These are phyloP conservation scores for Aporophyla lueneburgensis DNA, from an alignment of 2,888 invertebrate species.

Conservation along the genomic window DNA sequence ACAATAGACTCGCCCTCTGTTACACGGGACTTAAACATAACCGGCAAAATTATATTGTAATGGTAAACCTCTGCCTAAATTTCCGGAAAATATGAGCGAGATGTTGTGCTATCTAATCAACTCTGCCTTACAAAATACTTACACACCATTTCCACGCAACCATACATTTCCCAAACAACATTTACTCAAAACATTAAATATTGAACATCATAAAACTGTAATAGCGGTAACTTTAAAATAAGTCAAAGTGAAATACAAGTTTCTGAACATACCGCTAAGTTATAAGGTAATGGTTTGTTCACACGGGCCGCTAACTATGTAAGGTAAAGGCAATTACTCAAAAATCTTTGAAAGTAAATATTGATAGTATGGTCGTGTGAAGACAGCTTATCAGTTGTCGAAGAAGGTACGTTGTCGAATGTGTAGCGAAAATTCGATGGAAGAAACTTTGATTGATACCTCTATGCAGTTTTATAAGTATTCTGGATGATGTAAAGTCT, in stretches of 20 bases:
- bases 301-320: conserved; percentile 61
- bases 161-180: conserved; percentile 18
- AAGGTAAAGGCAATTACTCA: conserved; percentile 80
- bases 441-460: neutral
- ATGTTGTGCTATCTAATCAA: neutral
- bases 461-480: neutral
- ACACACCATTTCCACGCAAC: neutral
- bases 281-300: conserved; percentile 44
- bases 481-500: neutral
- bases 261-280: conserved; percentile 54
- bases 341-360: conserved; percentile 81
- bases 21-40: no score
- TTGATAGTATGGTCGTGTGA: conserved; percentile 75
- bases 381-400: conserved; percentile 72
- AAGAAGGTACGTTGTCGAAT: conserved; percentile 26
- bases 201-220: conserved; percentile 57
- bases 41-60: no score
- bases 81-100: no score
- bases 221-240: conserved; percentile 62
- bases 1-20: no score
- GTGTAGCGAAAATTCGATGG: conserved; percentile 25
- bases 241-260: conserved; percentile 58
- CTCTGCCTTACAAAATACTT: neutral
- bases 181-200: conserved; percentile 52
- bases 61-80: no score